Evolutionary conservation across 2,113 vertebrate species (phyloP), one percentile per base, ranked within the genome.

Genomic region (Oostethus manadensis): DNA sequence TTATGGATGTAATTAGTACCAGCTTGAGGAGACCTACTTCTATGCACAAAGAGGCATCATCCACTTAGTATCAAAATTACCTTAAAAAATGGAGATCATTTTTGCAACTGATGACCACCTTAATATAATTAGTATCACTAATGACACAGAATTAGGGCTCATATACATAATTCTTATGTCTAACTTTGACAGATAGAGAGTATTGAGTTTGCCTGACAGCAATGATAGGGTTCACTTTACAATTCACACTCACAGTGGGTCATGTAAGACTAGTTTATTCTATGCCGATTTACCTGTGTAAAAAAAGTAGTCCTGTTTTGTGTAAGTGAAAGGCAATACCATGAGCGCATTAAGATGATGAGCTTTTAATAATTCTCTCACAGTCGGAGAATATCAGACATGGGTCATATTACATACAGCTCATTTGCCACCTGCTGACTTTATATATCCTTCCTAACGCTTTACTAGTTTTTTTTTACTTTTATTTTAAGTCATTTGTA

Each of bases 1-100:
- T 87, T 90, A 88, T 88, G 68, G 83, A 83, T 80, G 84, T 88
- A 89, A 91, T 91, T 88, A 89, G 87, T 85, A 82, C 70, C 76
- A 84, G 71, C 77, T 84, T 77, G 73, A 80, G 68, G 75, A 78
- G 76, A 73, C 74, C 78, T 68, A 69, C 71, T 79, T 74, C 73
- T 75, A 76, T 76, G 80, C 77, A 79, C 80, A 86, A 81, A 81
- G 81, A 80, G 69, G 46, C 64, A 75, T 82, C 83, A 88, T 76
- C 78, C 75, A 81, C 79, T 86, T 88, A 87, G 81, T 81, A 86
- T 86, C 79, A 84, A 85, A 86, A 88, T 85, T 77, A 81, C 73
- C 81, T 84, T 73, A 81, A 83, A 82, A 85, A 83, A 83, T 61
- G 71, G 60, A 82, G 78, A 80, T 85, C 79, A 83, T 83, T 80